Percentiles rank a stretch among this genome's conserved stretches.
Evolutionary conservation across 2,888 invertebrate species (phyloP).

Genomic region (Phengaris alcon): DNA sequence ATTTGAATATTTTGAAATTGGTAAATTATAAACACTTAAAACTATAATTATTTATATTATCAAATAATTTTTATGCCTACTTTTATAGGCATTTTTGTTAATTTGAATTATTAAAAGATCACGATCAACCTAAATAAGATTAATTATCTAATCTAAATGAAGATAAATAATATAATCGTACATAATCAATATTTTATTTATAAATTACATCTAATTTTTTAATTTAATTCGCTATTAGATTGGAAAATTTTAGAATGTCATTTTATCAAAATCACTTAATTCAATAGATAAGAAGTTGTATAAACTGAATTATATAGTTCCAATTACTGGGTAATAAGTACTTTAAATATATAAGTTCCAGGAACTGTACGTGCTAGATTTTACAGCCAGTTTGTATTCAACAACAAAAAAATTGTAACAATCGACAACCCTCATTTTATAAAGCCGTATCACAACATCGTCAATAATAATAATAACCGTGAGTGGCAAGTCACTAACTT

Average conservation of each 20-base stretch:
- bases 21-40: background rate
- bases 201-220: background rate
- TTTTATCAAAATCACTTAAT: background rate
- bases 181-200: slow-evolving; percentile 2
- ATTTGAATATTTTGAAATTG: slow-evolving; percentile 7
- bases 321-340: background rate
- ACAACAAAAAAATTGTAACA: no score
- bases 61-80: background rate
- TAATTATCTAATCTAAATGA: background rate
- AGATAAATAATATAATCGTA: background rate
- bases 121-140: slow-evolving; percentile 1
- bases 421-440: slow-evolving; percentile 21
- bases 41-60: background rate
- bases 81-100: background rate
- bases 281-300: background rate
- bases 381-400: background rate
- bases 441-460: slow-evolving; percentile 8
- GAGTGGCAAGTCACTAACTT: background rate
- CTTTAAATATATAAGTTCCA: background rate
- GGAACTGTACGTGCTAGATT: no score
- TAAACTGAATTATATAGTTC: background rate
- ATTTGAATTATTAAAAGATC: background rate
- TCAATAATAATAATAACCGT: background rate
- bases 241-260: slow-evolving; percentile 14
- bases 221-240: background rate